Percentiles rank a stretch among this genome's conserved stretches.
phyloP scores from a whole-genome alignment of 2,113 vertebrate genomes.

The Genyomyrus donnyi region DNA sequence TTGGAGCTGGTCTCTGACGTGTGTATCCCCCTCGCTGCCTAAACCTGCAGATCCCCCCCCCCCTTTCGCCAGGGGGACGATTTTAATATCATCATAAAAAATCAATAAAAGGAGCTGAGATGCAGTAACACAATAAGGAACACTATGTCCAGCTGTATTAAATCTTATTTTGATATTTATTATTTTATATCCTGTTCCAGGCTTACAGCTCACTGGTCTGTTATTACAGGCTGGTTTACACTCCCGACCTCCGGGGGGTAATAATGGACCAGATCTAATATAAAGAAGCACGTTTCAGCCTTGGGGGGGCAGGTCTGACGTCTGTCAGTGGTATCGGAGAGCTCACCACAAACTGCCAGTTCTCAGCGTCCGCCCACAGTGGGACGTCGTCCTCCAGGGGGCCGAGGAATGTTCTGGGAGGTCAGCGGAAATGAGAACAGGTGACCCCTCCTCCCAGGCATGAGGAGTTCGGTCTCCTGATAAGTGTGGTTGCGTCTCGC shows the following conservation, averaged over 20 bases:
- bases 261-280: neutral
- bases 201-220: neutral
- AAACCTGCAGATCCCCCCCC: neutral
- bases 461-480: constrained; percentile 14
- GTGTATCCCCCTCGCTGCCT: neutral
- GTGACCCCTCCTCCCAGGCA: constrained; percentile 29
- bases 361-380: neutral
- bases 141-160: neutral
- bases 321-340: neutral
- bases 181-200: neutral
- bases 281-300: neutral
- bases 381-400: neutral
- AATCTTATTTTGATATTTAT: constrained; percentile 1
- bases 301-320: neutral
- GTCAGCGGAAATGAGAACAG: constrained; percentile 46
- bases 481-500: neutral
- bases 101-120: neutral
- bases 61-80: neutral
- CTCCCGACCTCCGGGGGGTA: neutral
- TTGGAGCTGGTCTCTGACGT: neutral
- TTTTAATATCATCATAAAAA: constrained; percentile 14
- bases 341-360: neutral
- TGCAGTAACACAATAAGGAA: neutral
- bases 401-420: constrained; percentile 3
- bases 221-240: neutral